phyloP scores from a whole-genome alignment of 2,113 vertebrate genomes.

The Natator depressus region DNA sequence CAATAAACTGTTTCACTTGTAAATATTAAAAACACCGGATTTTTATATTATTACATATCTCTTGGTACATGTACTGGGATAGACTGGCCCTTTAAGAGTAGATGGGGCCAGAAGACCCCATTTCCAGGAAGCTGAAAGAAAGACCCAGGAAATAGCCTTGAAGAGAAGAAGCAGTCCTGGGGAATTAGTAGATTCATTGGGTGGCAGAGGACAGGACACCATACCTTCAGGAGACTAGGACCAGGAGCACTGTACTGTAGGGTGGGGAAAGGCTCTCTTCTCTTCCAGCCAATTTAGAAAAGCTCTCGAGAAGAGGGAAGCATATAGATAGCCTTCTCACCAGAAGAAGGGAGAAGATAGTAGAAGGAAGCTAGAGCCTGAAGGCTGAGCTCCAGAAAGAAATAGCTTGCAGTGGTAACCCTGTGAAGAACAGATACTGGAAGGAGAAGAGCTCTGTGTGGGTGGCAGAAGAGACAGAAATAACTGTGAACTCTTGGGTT shows the following conservation, averaged over 20 bases:
- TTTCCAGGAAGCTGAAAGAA: neutral
- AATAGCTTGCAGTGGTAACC: too few relatives aligned
- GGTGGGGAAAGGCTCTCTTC: neutral
- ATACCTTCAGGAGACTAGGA: neutral
- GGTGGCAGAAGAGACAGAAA: too few relatives aligned
- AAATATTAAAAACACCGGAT: neutral
- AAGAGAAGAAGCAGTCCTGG: neutral
- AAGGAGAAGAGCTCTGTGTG: too few relatives aligned
- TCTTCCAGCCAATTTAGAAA: neutral
- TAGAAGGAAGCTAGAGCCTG: too few relatives aligned
- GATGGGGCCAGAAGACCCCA: too few relatives aligned
- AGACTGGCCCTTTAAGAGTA: neutral
- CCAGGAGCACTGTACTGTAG: neutral
- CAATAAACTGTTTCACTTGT: neutral
- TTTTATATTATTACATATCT: neutral
- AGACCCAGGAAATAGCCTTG: neutral
- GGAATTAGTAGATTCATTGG: neutral
- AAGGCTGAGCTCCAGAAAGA: too few relatives aligned
- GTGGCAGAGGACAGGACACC: neutral
- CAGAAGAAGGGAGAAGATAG: too few relatives aligned
- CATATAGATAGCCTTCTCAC: too few relatives aligned
- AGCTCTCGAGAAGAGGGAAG: too few relatives aligned
- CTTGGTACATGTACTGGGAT: neutral
- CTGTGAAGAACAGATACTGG: too few relatives aligned
- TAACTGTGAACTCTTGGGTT: too few relatives aligned